Conservation (phyloP, 1,140 invertebrate species). For the Drosophila varians region DNA sequence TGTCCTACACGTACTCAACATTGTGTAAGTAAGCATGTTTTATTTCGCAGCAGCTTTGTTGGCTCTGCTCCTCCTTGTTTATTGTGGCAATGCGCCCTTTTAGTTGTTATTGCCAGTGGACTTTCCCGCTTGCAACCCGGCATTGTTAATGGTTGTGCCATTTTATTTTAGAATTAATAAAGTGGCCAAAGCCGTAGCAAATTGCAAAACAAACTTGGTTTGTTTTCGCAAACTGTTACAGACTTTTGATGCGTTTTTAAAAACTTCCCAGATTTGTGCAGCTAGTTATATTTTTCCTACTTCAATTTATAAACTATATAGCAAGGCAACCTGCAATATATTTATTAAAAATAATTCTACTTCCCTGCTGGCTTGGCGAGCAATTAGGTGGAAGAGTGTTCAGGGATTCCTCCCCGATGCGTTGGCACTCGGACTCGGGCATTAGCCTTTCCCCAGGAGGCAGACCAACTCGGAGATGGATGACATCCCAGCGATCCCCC, state of each 20-base stretch:
- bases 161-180: constrained; percentile 81
- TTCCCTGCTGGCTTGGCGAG: constrained; percentile 52
- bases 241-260: constrained; percentile 40
- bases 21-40: constrained; percentile 62
- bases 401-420: constrained; percentile 35
- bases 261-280: constrained; percentile 22
- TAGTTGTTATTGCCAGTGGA: constrained; percentile 24
- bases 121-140: constrained; percentile 17
- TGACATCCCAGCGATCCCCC: constrained; percentile 8
- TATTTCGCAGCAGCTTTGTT: constrained; percentile 53
- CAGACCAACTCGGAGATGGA: constrained; percentile 38
- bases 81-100: constrained; percentile 49
- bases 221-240: constrained; percentile 16
- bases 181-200: constrained; percentile 52
- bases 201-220: constrained; percentile 53
- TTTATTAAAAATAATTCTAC: too few species aligned
- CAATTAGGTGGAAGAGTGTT: constrained; percentile 48
- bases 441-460: constrained; percentile 61
- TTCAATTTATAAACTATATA: too few species aligned
- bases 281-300: constrained; percentile 2
- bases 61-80: constrained; percentile 41
- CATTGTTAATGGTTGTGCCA: constrained; percentile 68
- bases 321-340: not conserved
- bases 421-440: constrained; percentile 62
- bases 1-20: constrained; percentile 66